Percentiles rank a stretch among this genome's conserved stretches.
Evolutionary conservation across 2,113 vertebrate genomes (phyloP).

Genomic region (Megalops atlanticus): DNA sequence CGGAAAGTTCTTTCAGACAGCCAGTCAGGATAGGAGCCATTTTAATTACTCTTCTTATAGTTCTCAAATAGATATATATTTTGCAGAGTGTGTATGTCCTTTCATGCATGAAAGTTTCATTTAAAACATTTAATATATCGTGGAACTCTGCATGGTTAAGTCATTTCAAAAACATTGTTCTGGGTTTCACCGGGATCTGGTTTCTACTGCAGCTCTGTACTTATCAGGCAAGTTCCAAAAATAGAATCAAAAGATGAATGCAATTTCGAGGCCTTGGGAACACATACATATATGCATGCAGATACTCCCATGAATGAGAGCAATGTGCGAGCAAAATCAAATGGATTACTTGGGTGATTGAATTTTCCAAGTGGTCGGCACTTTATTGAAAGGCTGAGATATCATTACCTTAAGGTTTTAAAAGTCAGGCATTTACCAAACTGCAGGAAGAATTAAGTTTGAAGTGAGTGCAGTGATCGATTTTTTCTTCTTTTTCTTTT

Average conservation of each 20-base stretch:
- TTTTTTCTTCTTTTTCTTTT: too few relatives aligned
- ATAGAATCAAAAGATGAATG: not conserved
- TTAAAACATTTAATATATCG: not conserved
- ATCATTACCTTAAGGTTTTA: not conserved
- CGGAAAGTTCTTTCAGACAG: not conserved
- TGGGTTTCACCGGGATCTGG: not conserved
- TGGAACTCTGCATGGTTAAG: not conserved
- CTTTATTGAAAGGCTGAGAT: not conserved
- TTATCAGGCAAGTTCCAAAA: not conserved
- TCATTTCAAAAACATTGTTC: not conserved
- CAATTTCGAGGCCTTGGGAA: not conserved
- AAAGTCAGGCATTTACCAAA: not conserved
- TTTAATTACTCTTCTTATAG: not conserved
- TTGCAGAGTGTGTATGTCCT: not conserved
- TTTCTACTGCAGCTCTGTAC: not conserved
- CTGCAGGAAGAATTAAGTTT: not conserved
- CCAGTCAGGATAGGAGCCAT: not conserved
- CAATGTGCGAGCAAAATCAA: not conserved
- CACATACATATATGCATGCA: not conserved
- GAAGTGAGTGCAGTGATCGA: not conserved
- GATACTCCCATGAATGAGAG: not conserved
- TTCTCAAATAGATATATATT: not conserved
- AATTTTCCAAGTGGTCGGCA: not conserved
- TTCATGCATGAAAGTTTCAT: not conserved
- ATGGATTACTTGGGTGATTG: not conserved